Evolutionary conservation across 2,113 vertebrate genomes (phyloP).

Genomic region (Mesembrinibis cayennensis): DNA sequence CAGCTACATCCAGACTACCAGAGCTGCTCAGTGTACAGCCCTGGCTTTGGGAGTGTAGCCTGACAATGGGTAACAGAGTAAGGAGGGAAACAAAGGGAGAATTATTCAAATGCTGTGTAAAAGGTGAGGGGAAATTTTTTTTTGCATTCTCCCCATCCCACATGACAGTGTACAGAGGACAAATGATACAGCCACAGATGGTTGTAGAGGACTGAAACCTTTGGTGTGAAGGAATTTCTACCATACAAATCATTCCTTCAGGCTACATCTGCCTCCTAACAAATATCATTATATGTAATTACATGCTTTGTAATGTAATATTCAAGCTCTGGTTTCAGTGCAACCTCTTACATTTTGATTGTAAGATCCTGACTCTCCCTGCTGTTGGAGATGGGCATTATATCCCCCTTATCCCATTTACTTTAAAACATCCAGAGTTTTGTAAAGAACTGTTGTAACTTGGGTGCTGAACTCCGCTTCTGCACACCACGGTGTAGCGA

Average conservation of each 20-base stretch:
- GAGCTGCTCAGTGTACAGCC: not conserved
- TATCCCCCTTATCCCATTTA: not conserved
- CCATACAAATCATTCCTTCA: not conserved
- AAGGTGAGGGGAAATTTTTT: not conserved
- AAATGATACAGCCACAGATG: not conserved
- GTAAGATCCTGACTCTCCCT: not conserved
- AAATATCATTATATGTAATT: not conserved
- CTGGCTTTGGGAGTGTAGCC: not conserved
- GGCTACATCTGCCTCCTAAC: not conserved
- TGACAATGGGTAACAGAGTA: not conserved
- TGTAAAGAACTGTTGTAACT: not conserved
- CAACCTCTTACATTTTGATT: not conserved
- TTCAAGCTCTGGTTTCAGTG: not conserved
- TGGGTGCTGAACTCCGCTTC: not conserved
- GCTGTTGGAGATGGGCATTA: not conserved
- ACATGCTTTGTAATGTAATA: not conserved
- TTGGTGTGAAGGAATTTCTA: not conserved
- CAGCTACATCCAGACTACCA: not conserved
- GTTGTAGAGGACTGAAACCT: not conserved
- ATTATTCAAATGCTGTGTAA: not conserved
- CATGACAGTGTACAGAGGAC: not conserved
- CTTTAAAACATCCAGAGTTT: not conserved
- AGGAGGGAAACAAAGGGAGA: not conserved
- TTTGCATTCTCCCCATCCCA: not conserved
- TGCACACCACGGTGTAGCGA: fast-evolving